Conservation (phyloP, 1,140 invertebrate species). For the Pygmarrhopalites habei region DNA sequence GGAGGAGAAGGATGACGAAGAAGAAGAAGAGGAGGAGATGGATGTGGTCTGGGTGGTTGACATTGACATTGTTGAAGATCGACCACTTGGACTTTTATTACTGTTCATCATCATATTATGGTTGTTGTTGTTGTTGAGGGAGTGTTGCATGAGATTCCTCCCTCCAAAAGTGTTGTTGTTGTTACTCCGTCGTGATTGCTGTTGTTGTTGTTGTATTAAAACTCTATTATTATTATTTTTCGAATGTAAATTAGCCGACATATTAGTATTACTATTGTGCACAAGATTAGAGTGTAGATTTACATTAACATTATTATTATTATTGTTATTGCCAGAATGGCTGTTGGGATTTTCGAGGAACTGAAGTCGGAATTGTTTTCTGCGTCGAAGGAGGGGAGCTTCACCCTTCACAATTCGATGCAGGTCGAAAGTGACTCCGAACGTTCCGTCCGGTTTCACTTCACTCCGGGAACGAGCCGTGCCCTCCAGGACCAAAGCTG, state of each 20-base stretch:
- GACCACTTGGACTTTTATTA: conserved; percentile 14
- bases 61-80: neutral
- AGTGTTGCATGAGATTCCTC: neutral
- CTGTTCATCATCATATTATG: no score
- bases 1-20: no score
- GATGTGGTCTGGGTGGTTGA: neutral
- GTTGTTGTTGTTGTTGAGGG: conserved; percentile 18
- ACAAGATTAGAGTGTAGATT: conserved; percentile 14
- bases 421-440: conserved; percentile 40
- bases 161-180: no score
- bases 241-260: conserved; percentile 17
- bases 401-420: conserved; percentile 36
- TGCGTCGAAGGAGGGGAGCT: conserved; percentile 27
- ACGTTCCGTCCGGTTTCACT: conserved; percentile 36
- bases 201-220: conserved; percentile 9
- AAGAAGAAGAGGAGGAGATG: neutral
- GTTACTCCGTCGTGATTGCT: no score
- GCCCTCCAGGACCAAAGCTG: conserved; percentile 35
- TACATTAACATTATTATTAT: conserved; percentile 18
- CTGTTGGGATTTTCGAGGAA: conserved; percentile 36
- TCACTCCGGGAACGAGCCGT: conserved; percentile 36
- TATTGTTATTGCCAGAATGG: conserved; percentile 18
- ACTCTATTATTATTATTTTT: conserved; percentile 16
- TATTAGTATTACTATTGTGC: conserved; percentile 1
- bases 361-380: conserved; percentile 40